Evolutionary conservation across 2,888 invertebrate species (phyloP).

Genomic region (Penaeus monodon): DNA sequence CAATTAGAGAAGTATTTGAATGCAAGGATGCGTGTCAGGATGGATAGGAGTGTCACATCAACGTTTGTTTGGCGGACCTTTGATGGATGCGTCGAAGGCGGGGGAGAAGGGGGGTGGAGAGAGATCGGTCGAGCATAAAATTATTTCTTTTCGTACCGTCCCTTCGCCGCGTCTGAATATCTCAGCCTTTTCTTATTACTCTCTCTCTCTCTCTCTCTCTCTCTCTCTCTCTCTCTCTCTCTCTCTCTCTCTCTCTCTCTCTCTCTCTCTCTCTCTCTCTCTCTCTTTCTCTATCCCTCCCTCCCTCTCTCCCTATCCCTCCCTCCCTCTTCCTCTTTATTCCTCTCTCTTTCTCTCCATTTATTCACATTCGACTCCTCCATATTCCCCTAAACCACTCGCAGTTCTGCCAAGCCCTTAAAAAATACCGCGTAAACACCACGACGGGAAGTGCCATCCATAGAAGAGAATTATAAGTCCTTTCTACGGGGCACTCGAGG

Average conservation of each 20-base stretch:
- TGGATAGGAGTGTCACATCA: no score
- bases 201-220: conserved; percentile 6
- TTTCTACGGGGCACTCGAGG: no score
- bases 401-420: background rate
- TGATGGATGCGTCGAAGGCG: no score
- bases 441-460: no score
- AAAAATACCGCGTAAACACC: background rate
- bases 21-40: no score
- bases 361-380: background rate
- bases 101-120: conserved; percentile 3
- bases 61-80: no score
- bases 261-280: conserved; percentile 11
- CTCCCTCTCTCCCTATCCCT: background rate
- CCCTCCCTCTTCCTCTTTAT: background rate
- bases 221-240: conserved; percentile 6
- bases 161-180: no score
- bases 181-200: background rate
- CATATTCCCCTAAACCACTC: background rate
- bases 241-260: conserved; percentile 3
- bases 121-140: background rate
- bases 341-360: background rate
- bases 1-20: no score
- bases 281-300: background rate
- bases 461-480: no score
- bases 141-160: no score